These are phyloP conservation scores for Drosophila kurseongensis DNA, from an alignment of 1,140 invertebrate genomes.

Conservation along the genomic window DNA sequence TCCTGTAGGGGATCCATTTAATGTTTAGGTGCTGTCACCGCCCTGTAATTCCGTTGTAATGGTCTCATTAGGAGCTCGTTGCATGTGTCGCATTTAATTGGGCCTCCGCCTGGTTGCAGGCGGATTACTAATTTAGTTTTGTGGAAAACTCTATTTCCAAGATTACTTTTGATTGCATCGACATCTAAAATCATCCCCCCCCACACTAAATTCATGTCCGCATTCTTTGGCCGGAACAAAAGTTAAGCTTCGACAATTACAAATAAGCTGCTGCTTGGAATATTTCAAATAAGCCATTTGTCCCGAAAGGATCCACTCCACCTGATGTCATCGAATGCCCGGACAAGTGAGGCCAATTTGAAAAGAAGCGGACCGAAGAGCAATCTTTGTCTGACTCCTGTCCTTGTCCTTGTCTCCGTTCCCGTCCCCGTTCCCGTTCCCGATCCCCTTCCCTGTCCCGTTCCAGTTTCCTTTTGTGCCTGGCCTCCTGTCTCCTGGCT, in stretches of 20 bases:
- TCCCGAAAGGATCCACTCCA: conserved; percentile 54
- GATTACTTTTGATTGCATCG: conserved; percentile 30
- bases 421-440: not conserved
- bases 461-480: no score
- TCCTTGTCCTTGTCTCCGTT: conserved; percentile 3
- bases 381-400: conserved; percentile 33
- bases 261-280: conserved; percentile 57
- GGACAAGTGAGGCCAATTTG: conserved; percentile 63
- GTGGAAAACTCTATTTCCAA: conserved; percentile 21
- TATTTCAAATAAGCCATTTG: conserved; percentile 66
- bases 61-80: conserved; percentile 54
- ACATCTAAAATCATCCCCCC: conserved; percentile 4
- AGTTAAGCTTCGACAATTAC: conserved; percentile 46
- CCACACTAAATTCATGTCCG: conserved; percentile 13
- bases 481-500: conserved; percentile 9
- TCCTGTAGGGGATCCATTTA: conserved; percentile 31
- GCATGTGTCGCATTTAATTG: conserved; percentile 68
- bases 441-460: not conserved
- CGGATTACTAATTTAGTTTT: conserved; percentile 46
- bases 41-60: conserved; percentile 66
- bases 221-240: conserved; percentile 33
- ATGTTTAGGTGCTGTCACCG: conserved; percentile 46
- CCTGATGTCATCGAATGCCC: conserved; percentile 44
- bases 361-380: conserved; percentile 51
- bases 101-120: conserved; percentile 3